phyloP scores from a whole-genome alignment of 2,113 vertebrate species.

The Peromyscus californicus region DNA sequence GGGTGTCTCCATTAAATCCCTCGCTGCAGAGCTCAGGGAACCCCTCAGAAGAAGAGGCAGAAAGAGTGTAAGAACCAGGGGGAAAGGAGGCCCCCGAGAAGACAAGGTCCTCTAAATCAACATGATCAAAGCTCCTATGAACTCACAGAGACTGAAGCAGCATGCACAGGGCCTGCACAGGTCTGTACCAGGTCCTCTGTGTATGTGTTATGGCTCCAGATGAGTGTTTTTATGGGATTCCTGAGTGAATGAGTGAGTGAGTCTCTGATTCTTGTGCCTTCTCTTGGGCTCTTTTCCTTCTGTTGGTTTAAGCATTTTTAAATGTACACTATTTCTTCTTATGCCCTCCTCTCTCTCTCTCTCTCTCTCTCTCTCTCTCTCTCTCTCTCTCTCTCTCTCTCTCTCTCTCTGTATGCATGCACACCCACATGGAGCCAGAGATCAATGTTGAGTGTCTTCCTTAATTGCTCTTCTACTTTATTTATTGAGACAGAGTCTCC shows the following conservation, averaged over 20 bases:
- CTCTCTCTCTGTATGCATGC: no score
- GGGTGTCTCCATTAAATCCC: background rate
- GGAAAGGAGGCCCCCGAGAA: background rate
- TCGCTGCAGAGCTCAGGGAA: background rate
- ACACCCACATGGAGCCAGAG: background rate
- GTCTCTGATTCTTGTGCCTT: background rate
- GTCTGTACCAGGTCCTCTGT: no score
- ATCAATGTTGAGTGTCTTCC: background rate
- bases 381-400: background rate
- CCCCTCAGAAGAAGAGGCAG: background rate
- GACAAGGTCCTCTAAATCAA: background rate
- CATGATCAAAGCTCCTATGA: no score
- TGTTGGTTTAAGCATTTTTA: background rate
- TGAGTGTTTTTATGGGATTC: background rate
- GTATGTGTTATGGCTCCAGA: background rate
- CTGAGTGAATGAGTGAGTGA: background rate
- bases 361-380: background rate
- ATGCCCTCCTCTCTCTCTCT: background rate
- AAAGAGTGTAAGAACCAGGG: background rate
- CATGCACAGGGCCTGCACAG: no score
- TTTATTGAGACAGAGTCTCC: background rate
- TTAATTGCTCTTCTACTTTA: background rate
- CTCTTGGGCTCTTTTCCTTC: background rate
- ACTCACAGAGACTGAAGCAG: no score
- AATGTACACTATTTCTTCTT: constrained; percentile 20